Percentiles rank a stretch among this genome's conserved stretches.
phyloP scores from a whole-genome alignment of 2,113 vertebrate species.

The Melanerpes formicivorus region DNA sequence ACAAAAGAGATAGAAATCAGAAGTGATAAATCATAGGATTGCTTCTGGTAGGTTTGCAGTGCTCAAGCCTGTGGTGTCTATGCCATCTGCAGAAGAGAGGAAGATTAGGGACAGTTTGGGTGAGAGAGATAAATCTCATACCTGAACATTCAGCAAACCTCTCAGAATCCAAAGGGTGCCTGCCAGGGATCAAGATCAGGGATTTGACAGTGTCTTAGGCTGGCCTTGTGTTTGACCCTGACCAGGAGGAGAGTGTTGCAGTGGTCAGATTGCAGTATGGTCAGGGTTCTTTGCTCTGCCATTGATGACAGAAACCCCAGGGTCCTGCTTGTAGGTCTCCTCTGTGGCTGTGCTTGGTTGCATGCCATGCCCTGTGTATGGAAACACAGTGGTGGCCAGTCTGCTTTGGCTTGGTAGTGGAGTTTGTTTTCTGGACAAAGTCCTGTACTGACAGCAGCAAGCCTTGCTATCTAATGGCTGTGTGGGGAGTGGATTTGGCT shows the following conservation, averaged over 20 bases:
- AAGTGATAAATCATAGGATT: background rate
- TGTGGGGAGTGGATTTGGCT: background rate
- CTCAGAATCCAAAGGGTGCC: background rate
- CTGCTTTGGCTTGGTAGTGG: background rate
- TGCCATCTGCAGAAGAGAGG: background rate
- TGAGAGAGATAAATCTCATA: background rate
- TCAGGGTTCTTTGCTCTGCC: background rate
- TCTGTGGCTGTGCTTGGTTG: background rate
- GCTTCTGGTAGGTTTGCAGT: background rate
- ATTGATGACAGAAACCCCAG: background rate
- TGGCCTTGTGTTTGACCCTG: background rate
- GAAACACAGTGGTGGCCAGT: background rate
- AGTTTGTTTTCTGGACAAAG: background rate
- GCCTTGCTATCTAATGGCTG: background rate
- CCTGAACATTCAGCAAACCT: background rate
- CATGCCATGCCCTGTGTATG: rapidly evolving
- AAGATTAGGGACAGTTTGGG: background rate
- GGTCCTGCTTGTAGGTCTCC: background rate
- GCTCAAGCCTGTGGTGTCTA: background rate
- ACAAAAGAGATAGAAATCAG: conserved; percentile 15
- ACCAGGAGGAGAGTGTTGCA: background rate
- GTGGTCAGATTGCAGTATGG: rapidly evolving
- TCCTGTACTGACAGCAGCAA: background rate
- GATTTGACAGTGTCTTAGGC: background rate
- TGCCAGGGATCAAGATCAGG: background rate